Base-by-base conservation (phyloP, 92 coral and sea anemone genomes). In the Phymanthus crucifer region DNA sequence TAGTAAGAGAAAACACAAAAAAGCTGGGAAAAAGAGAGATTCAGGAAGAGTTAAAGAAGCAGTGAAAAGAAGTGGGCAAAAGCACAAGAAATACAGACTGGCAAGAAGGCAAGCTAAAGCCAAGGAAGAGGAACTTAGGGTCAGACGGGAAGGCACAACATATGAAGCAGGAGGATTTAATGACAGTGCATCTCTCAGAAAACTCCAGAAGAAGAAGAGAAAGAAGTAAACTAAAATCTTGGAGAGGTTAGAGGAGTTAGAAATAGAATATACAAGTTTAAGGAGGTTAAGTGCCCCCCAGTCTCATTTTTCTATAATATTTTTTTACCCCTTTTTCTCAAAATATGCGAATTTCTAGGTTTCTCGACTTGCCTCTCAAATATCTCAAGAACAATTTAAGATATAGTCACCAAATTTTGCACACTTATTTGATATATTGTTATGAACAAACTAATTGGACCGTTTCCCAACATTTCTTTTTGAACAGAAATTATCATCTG, bases 111-210 rank as follows among this genome's bases (percentile, higher is more conserved):
- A 89, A 75, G 87, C 89, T 17, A 76, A 66, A 67, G 70, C 67
- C 65, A 75, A 77, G 70, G 92, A 84, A 29, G 92, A 89, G 57
- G 80, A 80, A 66, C 64, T 72, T 35, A 38, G 77, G 69, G 48
- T 70, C 66, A 47, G 37, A 6, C 47, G 32, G 64, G 89, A 88
- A 65, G 89, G 89, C 38, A 74, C 82, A 11, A 84, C 89, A 32
- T 88, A 84, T 58, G 84, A 70, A 69, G 75, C 82, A 40, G 92
- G 86, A 10, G 84, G 75, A 38, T 80, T 84, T 84, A 77, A 75
- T 38, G 79, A 77, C 34, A 65, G 13, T 68, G 54, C 37, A 45
- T 34, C 76, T 46, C 57, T 38, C 33, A 72, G 48, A 32, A 34
- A 23, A 23, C 76, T 57, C 38, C 52, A 72, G 40, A 38, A 40